Evolutionary conservation across 2,888 invertebrate species (phyloP).

Genomic region (Cryptophagus acutangulus): DNA sequence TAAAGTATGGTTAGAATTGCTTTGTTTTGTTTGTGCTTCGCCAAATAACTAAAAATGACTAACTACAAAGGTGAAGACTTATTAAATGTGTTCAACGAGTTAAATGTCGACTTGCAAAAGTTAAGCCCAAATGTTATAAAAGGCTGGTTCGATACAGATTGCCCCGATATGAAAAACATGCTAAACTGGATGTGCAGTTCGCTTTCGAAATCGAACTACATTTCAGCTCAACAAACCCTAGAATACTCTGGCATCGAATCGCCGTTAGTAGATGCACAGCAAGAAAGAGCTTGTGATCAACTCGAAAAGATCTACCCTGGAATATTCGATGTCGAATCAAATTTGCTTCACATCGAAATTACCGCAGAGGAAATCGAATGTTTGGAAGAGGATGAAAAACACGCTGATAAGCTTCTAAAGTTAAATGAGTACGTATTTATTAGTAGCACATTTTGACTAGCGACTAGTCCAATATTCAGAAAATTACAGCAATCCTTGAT

Average conservation of each 20-base stretch:
- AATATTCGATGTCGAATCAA: conserved; percentile 32
- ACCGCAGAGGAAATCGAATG: conserved; percentile 31
- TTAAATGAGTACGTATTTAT: conserved; percentile 15
- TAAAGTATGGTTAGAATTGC: background rate
- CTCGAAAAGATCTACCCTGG: conserved; percentile 29
- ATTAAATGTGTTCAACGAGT: conserved; percentile 26
- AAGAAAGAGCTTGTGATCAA: conserved; percentile 12
- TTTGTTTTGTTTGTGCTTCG: no score
- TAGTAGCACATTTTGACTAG: background rate
- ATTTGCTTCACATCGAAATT: conserved; percentile 30
- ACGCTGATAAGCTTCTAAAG: conserved; percentile 10
- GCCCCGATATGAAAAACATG: conserved; percentile 29
- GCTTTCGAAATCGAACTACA: conserved; percentile 32
- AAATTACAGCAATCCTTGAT: conserved; percentile 2
- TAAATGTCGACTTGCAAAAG: conserved; percentile 29
- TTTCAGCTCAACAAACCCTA: conserved; percentile 27
- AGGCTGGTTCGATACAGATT: conserved; percentile 41
- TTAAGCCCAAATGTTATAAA: conserved; percentile 33
- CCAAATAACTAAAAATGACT: conserved; percentile 16
- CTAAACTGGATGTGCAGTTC: conserved; percentile 38
- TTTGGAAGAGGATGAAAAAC: conserved; percentile 23
- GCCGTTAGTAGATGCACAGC: conserved; percentile 27
- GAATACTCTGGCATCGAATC: conserved; percentile 18
- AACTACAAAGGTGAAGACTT: conserved; percentile 28
- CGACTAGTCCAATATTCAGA: conserved; percentile 4